Evolutionary conservation across 2,888 invertebrate species (phyloP), one percentile per base, ranked within the genome.

Genomic region (Latrodectus hesperus): DNA sequence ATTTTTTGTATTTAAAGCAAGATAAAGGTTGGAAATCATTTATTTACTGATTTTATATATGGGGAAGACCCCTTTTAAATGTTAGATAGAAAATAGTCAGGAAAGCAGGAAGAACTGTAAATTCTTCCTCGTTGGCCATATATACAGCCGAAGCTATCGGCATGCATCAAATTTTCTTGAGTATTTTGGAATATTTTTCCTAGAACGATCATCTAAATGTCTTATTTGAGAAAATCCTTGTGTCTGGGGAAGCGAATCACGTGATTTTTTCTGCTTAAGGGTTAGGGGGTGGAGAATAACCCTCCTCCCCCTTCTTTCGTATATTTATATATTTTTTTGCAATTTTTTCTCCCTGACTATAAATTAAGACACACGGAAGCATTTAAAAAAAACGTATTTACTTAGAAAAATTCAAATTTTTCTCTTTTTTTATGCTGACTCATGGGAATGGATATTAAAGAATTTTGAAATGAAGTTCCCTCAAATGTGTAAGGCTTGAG

Each of bases 111-210:
- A 52, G 70, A 82, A 75, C 82, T 82, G 82, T 70, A 75, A 82
- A 82, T 75, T 82, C 75, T 68, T 60, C 75, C 75, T 82, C 60
- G 75, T 70, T 60, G 75, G 68, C 75, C 75, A 38, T 82, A 82
- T 75, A 70, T 70, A 82, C 75, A 82, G 82, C 75, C 75, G 60
- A 82, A 55, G 67, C 75, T 26, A 49, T 74, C 68, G 55, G 75
- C 75, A 82, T 82, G 74, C 82, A 82, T 82, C 74, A 82, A 82
- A 82, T 82, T 82, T 74, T 55, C 55, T 60, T 11, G 60, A 68
- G 75, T 82, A 82, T 82, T 82, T 82, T 60, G 55, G 82, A 82
- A 82, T 75, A 82, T 82, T 75, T 82, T 75, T 70, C 70, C 38
- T 9, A 17, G 49, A 55, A 82, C 82, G 82, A 75, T 82, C 75